These are phyloP conservation scores for Catalaphyllia jardinei DNA, from an alignment of 64 coral and sea anemone species.

Conservation along the genomic window DNA sequence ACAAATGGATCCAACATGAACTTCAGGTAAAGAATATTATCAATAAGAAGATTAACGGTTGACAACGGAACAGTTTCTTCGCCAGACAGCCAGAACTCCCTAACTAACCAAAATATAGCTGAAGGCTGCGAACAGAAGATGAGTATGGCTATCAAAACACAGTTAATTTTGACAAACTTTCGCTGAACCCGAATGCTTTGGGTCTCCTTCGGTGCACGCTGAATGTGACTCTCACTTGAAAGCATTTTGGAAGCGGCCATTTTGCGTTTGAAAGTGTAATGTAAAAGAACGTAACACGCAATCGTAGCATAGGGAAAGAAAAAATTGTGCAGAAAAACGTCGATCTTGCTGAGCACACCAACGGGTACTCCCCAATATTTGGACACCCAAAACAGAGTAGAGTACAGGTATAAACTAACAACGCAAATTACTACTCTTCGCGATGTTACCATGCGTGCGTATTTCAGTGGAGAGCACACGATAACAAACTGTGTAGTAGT, in stretches of 20 bases:
- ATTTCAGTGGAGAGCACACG: constrained; percentile 23
- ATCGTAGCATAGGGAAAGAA: background rate
- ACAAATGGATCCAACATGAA: constrained; percentile 77
- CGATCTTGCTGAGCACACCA: no score
- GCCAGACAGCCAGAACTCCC: no score
- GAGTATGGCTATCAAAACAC: constrained; percentile 15
- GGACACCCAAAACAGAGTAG: constrained; percentile 1
- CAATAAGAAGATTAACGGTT: background rate
- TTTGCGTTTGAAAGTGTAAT: constrained; percentile 19
- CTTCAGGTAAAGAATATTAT: constrained; percentile 66
- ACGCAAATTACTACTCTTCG: constrained; percentile 1
- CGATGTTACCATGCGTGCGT: background rate
- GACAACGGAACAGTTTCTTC: no score
- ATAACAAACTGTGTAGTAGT: constrained; percentile 27
- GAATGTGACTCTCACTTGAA: background rate
- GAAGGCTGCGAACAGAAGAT: constrained; percentile 29
- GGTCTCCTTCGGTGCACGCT: no score
- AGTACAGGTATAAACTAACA: background rate
- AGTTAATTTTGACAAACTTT: constrained; percentile 30
- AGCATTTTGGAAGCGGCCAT: background rate
- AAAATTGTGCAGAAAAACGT: background rate
- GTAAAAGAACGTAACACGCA: constrained; percentile 7
- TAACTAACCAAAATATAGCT: background rate
- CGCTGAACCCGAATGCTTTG: background rate
- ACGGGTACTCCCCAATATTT: background rate